phyloP scores from a whole-genome alignment of 1,140 invertebrate species.

The Cataglyphis hispanica region DNA sequence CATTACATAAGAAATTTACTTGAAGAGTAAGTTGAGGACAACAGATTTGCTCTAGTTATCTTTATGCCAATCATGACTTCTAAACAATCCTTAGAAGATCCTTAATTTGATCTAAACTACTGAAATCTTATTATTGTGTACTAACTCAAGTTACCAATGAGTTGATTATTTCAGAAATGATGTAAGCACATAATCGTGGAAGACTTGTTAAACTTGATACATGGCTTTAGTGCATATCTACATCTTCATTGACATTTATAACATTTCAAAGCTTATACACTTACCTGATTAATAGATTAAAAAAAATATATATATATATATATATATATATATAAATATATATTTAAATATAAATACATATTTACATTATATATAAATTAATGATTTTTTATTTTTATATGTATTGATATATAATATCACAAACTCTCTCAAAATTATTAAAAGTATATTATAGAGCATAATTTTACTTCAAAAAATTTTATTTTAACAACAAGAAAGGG shows the following conservation, averaged over 20 bases:
- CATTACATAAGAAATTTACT: neutral
- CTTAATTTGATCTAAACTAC: constrained; percentile 45
- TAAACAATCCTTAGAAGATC: constrained; percentile 20
- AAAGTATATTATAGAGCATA: too few relatives aligned
- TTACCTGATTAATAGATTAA: neutral
- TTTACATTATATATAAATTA: neutral
- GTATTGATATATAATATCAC: neutral
- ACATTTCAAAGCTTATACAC: neutral
- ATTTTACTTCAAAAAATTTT: too few relatives aligned
- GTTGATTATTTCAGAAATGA: constrained; percentile 31
- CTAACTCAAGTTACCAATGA: constrained; percentile 27
- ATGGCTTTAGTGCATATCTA: neutral
- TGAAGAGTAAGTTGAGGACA: neutral
- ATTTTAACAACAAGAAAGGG: neutral
- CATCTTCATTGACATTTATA: neutral
- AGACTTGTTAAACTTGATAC: constrained; percentile 21
- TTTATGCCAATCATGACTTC: constrained; percentile 33
- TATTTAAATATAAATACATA: neutral
- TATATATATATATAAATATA: too few relatives aligned
- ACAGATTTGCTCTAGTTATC: neutral
- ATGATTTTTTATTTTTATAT: neutral
- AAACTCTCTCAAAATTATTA: too few relatives aligned
- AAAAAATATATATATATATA: neutral
- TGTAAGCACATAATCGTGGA: neutral
- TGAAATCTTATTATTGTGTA: constrained; percentile 36